A percentile compares a stretch with the other conserved stretches of the same genome.
Conservation (phyloP, 2,888 invertebrate genomes). For the Hydriomena furcata region DNA sequence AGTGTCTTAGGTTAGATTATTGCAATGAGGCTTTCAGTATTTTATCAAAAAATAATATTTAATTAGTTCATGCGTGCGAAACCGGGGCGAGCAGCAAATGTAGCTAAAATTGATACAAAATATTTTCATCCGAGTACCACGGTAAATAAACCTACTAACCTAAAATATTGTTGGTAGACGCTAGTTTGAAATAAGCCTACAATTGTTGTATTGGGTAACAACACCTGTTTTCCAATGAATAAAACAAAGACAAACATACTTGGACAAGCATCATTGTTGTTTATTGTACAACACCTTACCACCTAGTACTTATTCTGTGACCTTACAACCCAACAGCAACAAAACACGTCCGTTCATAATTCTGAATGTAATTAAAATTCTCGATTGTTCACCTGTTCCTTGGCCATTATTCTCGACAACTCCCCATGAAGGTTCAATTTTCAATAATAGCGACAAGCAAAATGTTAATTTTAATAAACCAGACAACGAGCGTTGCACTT, state of each 20-base stretch:
- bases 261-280: slow-evolving; percentile 53
- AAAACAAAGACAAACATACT: slow-evolving; percentile 44
- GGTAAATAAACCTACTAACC: too few relatives aligned
- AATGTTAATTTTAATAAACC: slow-evolving; percentile 59
- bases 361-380: slow-evolving; percentile 62
- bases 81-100: too few relatives aligned
- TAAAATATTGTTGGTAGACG: too few relatives aligned
- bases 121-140: too few relatives aligned
- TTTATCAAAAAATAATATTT: too few relatives aligned
- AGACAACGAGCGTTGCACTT: slow-evolving; percentile 64
- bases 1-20: too few relatives aligned
- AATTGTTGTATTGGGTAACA: slow-evolving; percentile 27
- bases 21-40: too few relatives aligned
- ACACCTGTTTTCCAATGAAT: slow-evolving; percentile 45
- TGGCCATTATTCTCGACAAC: slow-evolving; percentile 55
- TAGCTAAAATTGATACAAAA: too few relatives aligned
- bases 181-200: not conserved
- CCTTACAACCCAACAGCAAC: slow-evolving; percentile 8
- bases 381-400: slow-evolving; percentile 59
- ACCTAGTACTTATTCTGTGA: slow-evolving; percentile 14
- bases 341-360: slow-evolving; percentile 60
- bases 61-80: too few relatives aligned
- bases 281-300: slow-evolving; percentile 39
- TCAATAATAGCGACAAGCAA: slow-evolving; percentile 46
- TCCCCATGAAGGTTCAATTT: slow-evolving; percentile 62